Conservation (phyloP, 1,140 invertebrate genomes). For the Tetranychus urticae region DNA sequence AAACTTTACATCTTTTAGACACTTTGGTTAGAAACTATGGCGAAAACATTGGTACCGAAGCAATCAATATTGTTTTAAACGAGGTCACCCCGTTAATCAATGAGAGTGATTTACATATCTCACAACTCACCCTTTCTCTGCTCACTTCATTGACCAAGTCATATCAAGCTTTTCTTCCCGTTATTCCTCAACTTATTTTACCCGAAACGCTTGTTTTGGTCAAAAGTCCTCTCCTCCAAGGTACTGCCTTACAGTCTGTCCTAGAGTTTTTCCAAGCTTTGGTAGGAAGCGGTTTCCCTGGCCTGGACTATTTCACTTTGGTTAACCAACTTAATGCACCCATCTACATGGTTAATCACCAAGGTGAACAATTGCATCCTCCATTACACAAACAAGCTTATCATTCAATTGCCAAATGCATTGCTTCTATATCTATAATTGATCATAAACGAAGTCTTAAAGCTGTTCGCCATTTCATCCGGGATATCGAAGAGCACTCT, state of each 20-base stretch:
- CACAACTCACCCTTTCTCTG: slow-evolving; percentile 28
- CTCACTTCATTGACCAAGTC: slow-evolving; percentile 25
- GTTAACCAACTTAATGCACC: slow-evolving; percentile 27
- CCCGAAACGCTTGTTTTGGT: slow-evolving; percentile 65
- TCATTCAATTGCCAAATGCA: slow-evolving; percentile 79
- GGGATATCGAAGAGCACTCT: slow-evolving; percentile 34
- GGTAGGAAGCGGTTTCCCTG: slow-evolving; percentile 49
- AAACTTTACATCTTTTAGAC: slow-evolving; percentile 67
- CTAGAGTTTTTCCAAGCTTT: slow-evolving; percentile 73
- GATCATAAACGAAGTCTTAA: slow-evolving; percentile 40
- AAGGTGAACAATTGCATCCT: slow-evolving; percentile 4
- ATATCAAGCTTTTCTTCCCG: slow-evolving; percentile 21
- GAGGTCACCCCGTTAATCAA: slow-evolving; percentile 70
- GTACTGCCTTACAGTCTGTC: slow-evolving; percentile 58
- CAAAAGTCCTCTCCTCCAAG: slow-evolving; percentile 66
- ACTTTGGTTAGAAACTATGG: slow-evolving; percentile 65
- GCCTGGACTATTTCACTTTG: slow-evolving; percentile 52
- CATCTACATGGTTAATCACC: slow-evolving; percentile 22
- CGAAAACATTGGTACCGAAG: slow-evolving; percentile 33
- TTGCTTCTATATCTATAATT: slow-evolving; percentile 63
- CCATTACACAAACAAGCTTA: slow-evolving; percentile 38
- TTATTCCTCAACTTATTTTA: slow-evolving; percentile 32
- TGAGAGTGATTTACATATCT: slow-evolving; percentile 84
- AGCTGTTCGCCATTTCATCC: slow-evolving; percentile 62
- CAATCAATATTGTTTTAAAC: slow-evolving; percentile 47